Conservation (phyloP, 2,113 vertebrate genomes). For the Etheostoma spectabile region DNA sequence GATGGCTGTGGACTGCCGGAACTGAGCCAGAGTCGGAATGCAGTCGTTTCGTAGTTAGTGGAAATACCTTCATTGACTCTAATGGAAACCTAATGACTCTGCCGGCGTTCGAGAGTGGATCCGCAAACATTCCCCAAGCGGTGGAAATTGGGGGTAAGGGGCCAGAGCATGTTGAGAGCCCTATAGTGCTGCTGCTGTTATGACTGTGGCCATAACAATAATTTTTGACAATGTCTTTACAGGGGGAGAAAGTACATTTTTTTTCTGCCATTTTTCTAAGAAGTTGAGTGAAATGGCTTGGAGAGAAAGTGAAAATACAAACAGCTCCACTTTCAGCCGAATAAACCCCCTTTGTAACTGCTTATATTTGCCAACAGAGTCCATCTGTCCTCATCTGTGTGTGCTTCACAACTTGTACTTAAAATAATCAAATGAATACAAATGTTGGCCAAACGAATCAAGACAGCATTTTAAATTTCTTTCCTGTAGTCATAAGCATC, state of each 20-base stretch:
- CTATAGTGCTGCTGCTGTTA: constrained; percentile 42
- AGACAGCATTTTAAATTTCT: constrained; percentile 29
- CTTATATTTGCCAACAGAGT: constrained; percentile 54
- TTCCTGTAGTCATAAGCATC: constrained; percentile 9
- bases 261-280: constrained; percentile 40
- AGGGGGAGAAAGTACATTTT: constrained; percentile 46
- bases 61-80: no score
- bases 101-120: no score
- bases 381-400: constrained; percentile 66
- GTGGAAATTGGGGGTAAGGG: not conserved
- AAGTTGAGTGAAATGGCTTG: constrained; percentile 23
- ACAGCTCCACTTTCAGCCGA: constrained; percentile 29
- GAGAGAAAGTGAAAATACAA: constrained; percentile 33
- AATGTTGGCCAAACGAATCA: constrained; percentile 32
- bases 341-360: constrained; percentile 34
- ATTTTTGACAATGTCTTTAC: constrained; percentile 54
- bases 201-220: constrained; percentile 30
- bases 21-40: no score
- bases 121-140: no score
- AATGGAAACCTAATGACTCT: no score
- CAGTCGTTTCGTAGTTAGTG: no score
- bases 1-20: no score
- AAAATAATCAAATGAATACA: constrained; percentile 48
- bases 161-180: constrained; percentile 57
- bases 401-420: constrained; percentile 31